Evolutionary conservation across 1,140 invertebrate species (phyloP).

Genomic region (Paramacrobiotus metropolitanus): DNA sequence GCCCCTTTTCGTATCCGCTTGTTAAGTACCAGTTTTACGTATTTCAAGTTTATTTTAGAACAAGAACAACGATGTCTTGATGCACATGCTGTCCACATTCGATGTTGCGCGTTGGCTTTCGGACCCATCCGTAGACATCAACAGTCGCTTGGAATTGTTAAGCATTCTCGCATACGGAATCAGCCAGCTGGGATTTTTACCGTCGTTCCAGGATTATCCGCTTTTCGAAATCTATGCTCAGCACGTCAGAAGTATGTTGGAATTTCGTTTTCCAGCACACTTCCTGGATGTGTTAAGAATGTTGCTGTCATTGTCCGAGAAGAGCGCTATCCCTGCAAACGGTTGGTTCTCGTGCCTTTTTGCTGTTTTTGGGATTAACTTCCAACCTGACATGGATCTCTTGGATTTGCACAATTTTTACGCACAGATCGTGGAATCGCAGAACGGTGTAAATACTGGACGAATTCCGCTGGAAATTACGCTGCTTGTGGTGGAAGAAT

Average conservation of each 20-base stretch:
- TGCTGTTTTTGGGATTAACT: too few species aligned
- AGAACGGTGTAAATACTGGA: too few species aligned
- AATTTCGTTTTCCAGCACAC: neutral
- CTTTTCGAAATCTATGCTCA: neutral
- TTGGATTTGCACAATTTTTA: too few species aligned
- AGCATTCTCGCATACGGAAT: neutral
- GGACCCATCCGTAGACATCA: neutral
- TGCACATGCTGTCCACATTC: neutral
- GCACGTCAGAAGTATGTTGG: neutral
- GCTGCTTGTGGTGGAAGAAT: too few species aligned
- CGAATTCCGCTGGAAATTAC: too few species aligned
- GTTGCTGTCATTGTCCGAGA: neutral
- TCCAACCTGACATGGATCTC: too few species aligned
- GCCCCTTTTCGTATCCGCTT: too few species aligned
- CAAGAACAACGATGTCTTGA: neutral
- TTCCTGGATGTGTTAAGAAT: neutral
- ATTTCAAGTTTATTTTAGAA: neutral
- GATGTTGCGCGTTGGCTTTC: neutral
- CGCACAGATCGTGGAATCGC: too few species aligned
- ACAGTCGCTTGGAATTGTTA: neutral
- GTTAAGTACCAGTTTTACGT: too few species aligned
- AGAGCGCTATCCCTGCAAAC: neutral
- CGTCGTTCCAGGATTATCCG: neutral
- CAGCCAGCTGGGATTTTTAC: neutral
- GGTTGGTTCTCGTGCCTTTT: too few species aligned